phyloP scores from a whole-genome alignment of 2,888 invertebrate genomes.

The Xylota segnis region DNA sequence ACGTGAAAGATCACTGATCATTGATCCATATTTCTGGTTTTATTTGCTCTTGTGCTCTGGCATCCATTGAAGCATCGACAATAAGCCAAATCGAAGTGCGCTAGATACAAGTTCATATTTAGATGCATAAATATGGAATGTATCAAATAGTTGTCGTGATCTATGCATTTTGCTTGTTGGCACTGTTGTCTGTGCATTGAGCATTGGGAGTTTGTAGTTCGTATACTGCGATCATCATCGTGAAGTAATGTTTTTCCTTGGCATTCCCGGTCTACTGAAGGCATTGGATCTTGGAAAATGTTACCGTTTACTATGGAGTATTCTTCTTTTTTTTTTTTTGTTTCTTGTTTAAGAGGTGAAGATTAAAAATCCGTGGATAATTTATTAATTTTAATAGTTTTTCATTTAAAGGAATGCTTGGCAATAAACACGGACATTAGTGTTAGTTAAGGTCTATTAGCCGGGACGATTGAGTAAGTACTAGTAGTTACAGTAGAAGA shows the following conservation, averaged over 20 bases:
- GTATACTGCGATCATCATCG: slow-evolving; percentile 17
- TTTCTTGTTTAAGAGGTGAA: slow-evolving; percentile 1
- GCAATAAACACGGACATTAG: slow-evolving; percentile 23
- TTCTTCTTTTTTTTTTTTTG: neutral
- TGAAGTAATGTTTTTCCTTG: slow-evolving; percentile 57
- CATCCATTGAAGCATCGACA: slow-evolving; percentile 52
- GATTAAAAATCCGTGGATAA: slow-evolving; percentile 3
- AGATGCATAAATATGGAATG: slow-evolving; percentile 60
- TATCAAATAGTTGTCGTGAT: slow-evolving; percentile 72
- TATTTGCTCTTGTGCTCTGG: slow-evolving; percentile 48
- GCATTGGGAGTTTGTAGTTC: slow-evolving; percentile 1
- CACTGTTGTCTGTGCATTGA: slow-evolving; percentile 26
- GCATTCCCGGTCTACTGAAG: slow-evolving; percentile 42
- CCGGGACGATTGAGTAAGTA: too few species aligned
- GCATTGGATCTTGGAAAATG: slow-evolving; percentile 48
- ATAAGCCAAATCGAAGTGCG: slow-evolving; percentile 51
- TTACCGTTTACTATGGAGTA: slow-evolving; percentile 28
- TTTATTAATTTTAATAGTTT: slow-evolving; percentile 30
- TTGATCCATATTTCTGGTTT: slow-evolving; percentile 73
- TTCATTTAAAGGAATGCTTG: slow-evolving; percentile 8
- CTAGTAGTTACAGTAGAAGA: too few species aligned
- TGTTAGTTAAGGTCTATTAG: too few species aligned
- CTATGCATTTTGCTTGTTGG: slow-evolving; percentile 55
- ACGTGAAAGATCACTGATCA: slow-evolving; percentile 77
- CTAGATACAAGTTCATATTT: slow-evolving; percentile 67